Evolutionary conservation across 2,113 vertebrate genomes (phyloP), one percentile per base, ranked within the genome.

Genomic region (Charina bottae): DNA sequence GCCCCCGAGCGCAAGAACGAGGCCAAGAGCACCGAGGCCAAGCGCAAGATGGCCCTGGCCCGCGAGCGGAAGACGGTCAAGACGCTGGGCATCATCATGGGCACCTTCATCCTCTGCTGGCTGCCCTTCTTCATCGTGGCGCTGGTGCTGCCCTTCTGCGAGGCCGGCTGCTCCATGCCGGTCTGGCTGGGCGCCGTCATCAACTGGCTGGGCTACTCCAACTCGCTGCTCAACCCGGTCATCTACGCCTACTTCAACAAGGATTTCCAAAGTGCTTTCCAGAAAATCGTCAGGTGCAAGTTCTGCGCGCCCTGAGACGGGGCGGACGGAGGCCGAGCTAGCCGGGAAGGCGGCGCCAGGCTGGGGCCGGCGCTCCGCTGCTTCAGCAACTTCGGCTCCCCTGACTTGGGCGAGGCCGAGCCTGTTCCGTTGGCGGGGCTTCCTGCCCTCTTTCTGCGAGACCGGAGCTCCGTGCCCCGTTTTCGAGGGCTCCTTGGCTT

Each of bases 241-340:
- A 99, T 99, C 94, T 99, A 99, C 92, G 99, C 99, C 94, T 99
- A 99, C 95, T 99, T 99, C 97, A 99, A 99, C 97, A 99, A 99
- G 96, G 99, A 99, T 97, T 99, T 99, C 96, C 99, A 99, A 98
- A 99, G 97, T 97, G 98, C 99, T 78, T 99, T 99, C 96, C 99
- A 99, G 97, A 99, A 99, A 97, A 99, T 99, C 86, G 90, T 99
- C 92, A 99, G 98, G 97, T 99, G 99, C 98, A 99, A 99, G 95
- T 99, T 98, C 95, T 99, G 99, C 96, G 97, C 97, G 95, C 97
- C 97, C 62, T 99, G 97, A 33, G 83, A 91, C 28, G 26, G 93
- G 46, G 58, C 86, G 26, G 62, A 4, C 3, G 10, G 4, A 8
- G 85, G 21, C 10, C 13, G 12, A 49, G 15, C 17, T 68, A 84